These are phyloP conservation scores for Pantherophis alleghaniensis DNA, from an alignment of 2,797 vertebrate species.

Conservation along the genomic window DNA sequence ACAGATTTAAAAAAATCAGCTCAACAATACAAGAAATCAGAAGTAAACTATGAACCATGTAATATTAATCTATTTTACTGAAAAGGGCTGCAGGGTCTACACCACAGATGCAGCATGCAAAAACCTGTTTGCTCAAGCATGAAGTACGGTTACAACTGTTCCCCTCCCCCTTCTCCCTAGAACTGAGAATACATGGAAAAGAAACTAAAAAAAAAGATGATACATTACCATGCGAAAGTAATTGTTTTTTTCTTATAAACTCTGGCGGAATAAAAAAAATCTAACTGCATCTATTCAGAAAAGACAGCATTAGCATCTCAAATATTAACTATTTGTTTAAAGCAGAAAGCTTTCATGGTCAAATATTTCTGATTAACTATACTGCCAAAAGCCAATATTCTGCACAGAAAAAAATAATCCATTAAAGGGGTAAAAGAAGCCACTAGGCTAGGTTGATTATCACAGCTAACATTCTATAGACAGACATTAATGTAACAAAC, in stretches of 20 bases:
- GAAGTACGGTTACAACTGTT: slow-evolving; percentile 23
- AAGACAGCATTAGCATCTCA: not conserved
- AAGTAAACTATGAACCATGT: slow-evolving; percentile 9
- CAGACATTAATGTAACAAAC: not conserved
- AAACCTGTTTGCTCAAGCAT: slow-evolving; percentile 36
- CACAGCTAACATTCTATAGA: not conserved
- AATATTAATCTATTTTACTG: slow-evolving; percentile 16
- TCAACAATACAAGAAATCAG: slow-evolving; percentile 34
- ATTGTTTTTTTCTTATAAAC: not conserved
- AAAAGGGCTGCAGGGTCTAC: slow-evolving; percentile 35
- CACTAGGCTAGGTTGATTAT: not conserved
- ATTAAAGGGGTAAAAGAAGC: not conserved
- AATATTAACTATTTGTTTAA: not conserved
- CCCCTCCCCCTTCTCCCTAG: slow-evolving; percentile 13
- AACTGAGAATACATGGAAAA: not conserved
- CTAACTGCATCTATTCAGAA: not conserved
- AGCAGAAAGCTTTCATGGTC: not conserved
- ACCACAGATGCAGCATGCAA: slow-evolving; percentile 4
- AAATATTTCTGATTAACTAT: slow-evolving; percentile 6
- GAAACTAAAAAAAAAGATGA: not conserved
- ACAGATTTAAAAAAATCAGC: not conserved
- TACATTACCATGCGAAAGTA: not conserved
- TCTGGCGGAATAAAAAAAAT: not conserved
- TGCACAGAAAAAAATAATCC: not conserved
- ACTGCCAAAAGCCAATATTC: not conserved